Evolutionary conservation across 1,140 invertebrate genomes (phyloP), one percentile per base, ranked within the genome.

Genomic region (Achatina immaculata): DNA sequence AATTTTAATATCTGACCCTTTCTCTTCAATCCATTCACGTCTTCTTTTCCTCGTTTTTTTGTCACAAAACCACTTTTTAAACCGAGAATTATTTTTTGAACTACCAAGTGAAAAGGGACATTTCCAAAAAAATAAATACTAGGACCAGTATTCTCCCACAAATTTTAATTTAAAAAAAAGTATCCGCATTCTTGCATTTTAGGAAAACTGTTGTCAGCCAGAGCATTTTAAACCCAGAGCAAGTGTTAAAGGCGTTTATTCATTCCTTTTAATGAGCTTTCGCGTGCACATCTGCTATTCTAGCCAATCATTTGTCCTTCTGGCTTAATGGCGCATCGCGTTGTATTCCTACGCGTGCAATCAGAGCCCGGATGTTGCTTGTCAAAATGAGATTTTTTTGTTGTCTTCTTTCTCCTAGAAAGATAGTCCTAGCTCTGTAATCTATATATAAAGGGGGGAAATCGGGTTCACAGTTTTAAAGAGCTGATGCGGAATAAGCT

Each of bases 311-410:
- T 40, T 28, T 43, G 73, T n/a, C 6, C 21, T 21, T 19, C 48
- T 58, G 48, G 48, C 73, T 75, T 75, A 48, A 75, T 75, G 73
- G 73, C 73, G 48, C 73, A 75, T 51, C 73, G 21, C 73, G 48
- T 34, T 75, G 73, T 75, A 75, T 75, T 36, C 24, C 48, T 55
- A 34, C 73, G 38, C 28, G 24, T 28, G 73, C 73, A 75, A 75
- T 75, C 43, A 58, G n/a, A 2, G 28, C 16, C 73, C 73, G 73
- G 73, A 75, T 31, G 48, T n/a, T 28, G 3, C 73, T 36, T 75
- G 73, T 75, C 73, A 36, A 36, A 58, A 34, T 58, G 24, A 58
- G 48, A 36, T 16, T 55, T 45, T 58, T 55, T 34, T 2, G 28
- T 45, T 45, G n/a, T 68, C 34, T 31, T 68, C 31, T 68, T 51